Evolutionary conservation across 2,113 vertebrate species (phyloP).

Genomic region (Felis catus): F.catus_Fca126_mat1.0 CM031411.1:96186501-96187000

Average conservation of each 20-base stretch:
- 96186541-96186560: neutral
- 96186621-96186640: too few species aligned
- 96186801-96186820: neutral
- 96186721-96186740: too few species aligned
- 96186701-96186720: too few species aligned
- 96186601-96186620: too few species aligned
- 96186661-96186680: too few species aligned
- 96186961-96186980: neutral
- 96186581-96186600: too few species aligned
- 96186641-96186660: too few species aligned
- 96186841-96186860: too few species aligned
- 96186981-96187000: neutral
- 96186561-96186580: too few species aligned
- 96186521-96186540: slow-evolving; percentile 40
- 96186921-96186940: neutral
- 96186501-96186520: neutral
- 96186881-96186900: neutral
- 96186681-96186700: too few species aligned
- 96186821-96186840: neutral
- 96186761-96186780: neutral
- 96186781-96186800: neutral
- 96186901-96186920: neutral
- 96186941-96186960: neutral
- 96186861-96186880: neutral
- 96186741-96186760: neutral